Evolutionary conservation across 2,797 vertebrate species (phyloP).

Genomic region (Typhlichthys eigenmanni): DNA sequence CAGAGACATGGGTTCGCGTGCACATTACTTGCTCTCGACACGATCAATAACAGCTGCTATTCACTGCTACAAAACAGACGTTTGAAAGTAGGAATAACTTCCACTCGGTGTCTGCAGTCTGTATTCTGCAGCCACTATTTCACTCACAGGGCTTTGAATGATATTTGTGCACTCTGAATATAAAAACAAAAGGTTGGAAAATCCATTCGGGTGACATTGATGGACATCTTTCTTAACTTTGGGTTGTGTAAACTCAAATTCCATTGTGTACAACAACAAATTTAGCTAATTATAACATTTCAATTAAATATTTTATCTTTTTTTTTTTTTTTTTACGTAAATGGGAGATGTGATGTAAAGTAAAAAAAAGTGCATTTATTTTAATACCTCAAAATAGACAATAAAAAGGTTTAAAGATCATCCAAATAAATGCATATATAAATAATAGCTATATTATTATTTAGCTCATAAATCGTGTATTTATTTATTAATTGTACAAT

Average conservation of each 20-base stretch:
- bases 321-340: constrained; percentile 34
- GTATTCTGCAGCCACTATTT: constrained; percentile 13
- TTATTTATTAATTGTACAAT: too few relatives aligned
- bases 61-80: constrained; percentile 48
- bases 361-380: too few relatives aligned
- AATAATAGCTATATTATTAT: too few relatives aligned
- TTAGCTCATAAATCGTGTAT: too few relatives aligned
- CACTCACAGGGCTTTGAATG: constrained; percentile 29
- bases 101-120: constrained; percentile 22
- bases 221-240: constrained; percentile 27
- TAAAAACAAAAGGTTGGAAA: constrained; percentile 23
- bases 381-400: too few relatives aligned
- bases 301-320: constrained; percentile 25
- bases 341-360: neutral
- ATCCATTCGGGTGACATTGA: constrained; percentile 27
- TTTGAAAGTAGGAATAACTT: constrained; percentile 31
- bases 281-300: constrained; percentile 36
- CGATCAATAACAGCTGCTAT: constrained; percentile 43
- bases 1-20: constrained; percentile 12
- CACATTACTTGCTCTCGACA: constrained; percentile 31
- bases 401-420: too few relatives aligned
- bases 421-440: too few relatives aligned
- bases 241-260: constrained; percentile 9
- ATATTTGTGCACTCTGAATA: constrained; percentile 12
- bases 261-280: constrained; percentile 15